Evolutionary conservation across 2,113 vertebrate genomes (phyloP), one percentile per base, ranked within the genome.

Genomic region (Ascaphus truei): DNA sequence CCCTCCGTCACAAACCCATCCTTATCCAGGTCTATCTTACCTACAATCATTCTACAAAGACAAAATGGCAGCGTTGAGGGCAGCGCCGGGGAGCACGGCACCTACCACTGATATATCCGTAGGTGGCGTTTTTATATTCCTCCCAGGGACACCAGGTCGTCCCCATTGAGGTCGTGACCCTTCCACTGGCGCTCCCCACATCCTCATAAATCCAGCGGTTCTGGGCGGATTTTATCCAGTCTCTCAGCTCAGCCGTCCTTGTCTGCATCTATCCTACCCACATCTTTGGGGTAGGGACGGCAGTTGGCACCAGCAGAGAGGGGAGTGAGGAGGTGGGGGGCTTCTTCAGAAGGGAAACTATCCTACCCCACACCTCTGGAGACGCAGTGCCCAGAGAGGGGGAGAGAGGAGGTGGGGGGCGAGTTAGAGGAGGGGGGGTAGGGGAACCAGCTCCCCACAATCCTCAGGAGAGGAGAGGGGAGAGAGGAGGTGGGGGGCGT

Each of bases 131-230:
- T 85, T 92, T 97, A 76, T 99, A 99, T 41, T 99, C 97, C 60
- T 98, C 96, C 97, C 97, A 99, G 58, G n/a, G 94, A 93, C 55
- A 99, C 86, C 37, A 92, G 77, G 11, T 85, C 86, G 23, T 99
- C 97, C 68, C 88, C 92, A 18, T 98, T 93, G 73, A 99, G 93
- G 88, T 99, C 97, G 5, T 98, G 96, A 75, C 93, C 93, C 76
- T 94, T 97, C 95, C 94, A 97, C 86, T 99, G 96, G 5, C 95
- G 88, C 71, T 98, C 95, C n/a, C n/a, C 75, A 98, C 96, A 9
- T 99, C 96, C 76, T 98, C 96, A 12, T 91, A 97, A 77, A 98
- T 96, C 95, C 96, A 99, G 73, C 92, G 92, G 74, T 95, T 98
- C 75, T 99, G 97, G 43, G 96, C 90, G 68, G 94, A 93, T 50